These are phyloP conservation scores for Agelastica alni DNA, from an alignment of 2,888 invertebrate genomes.

Conservation along the genomic window DNA sequence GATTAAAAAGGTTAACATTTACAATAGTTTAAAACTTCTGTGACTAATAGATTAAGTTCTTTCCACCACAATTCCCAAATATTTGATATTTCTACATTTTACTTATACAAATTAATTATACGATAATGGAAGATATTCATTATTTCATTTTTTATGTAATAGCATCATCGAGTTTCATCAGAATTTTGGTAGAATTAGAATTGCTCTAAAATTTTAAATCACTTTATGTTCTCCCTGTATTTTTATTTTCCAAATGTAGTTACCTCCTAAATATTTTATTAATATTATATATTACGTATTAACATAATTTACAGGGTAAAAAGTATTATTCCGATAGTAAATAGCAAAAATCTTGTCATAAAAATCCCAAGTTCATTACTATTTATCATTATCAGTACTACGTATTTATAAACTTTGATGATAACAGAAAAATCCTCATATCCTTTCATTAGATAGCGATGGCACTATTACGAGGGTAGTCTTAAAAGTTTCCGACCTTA, in stretches of 20 bases:
- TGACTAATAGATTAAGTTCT: conserved; percentile 11
- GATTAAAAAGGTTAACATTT: not conserved
- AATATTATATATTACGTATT: too few species aligned
- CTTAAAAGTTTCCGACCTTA: too few species aligned
- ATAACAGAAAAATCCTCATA: too few species aligned
- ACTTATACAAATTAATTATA: conserved; percentile 11
- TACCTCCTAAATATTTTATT: conserved; percentile 11
- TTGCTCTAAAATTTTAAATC: conserved; percentile 18
- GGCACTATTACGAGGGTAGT: too few species aligned
- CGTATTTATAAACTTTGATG: too few species aligned
- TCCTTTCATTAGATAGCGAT: too few species aligned
- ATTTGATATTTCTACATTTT: conserved; percentile 9
- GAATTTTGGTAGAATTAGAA: conserved; percentile 20
- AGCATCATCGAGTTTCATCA: conserved; percentile 17
- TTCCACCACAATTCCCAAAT: conserved; percentile 22
- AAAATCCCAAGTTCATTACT: too few species aligned
- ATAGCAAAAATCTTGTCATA: too few species aligned
- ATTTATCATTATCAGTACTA: too few species aligned
- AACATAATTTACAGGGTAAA: too few species aligned
- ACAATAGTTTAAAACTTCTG: conserved; percentile 8
- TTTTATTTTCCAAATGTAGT: conserved; percentile 7
- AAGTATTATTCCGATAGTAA: too few species aligned
- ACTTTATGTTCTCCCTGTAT: conserved; percentile 18
- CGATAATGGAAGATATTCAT: conserved; percentile 15
- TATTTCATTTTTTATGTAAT: conserved; percentile 9